phyloP scores from a whole-genome alignment of 2,888 invertebrate genomes.

The Drosophila yooni region DNA sequence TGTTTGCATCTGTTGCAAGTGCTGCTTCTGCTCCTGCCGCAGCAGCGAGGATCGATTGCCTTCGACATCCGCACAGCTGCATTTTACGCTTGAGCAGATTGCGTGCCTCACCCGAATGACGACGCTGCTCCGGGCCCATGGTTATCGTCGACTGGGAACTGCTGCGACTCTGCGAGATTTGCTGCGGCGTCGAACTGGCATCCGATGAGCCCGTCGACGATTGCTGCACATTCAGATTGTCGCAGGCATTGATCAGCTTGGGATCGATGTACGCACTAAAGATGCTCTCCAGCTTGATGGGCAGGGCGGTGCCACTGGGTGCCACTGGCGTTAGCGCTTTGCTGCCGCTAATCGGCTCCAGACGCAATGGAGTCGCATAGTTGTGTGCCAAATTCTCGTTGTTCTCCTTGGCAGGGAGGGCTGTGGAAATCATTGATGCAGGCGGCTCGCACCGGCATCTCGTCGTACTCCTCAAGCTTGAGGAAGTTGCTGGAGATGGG shows the following conservation, averaged over 20 bases:
- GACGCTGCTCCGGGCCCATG: slow-evolving; percentile 55
- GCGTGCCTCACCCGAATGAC: slow-evolving; percentile 78
- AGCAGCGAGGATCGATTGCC: slow-evolving; percentile 75
- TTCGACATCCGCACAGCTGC: slow-evolving; percentile 82
- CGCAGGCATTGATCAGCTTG: slow-evolving; percentile 89
- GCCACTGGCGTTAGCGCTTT: slow-evolving; percentile 13
- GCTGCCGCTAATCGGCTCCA: slow-evolving; percentile 57
- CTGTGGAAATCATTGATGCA: slow-evolving; percentile 84
- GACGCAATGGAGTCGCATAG: slow-evolving; percentile 54
- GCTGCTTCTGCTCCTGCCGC: slow-evolving; percentile 29
- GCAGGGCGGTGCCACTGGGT: slow-evolving; percentile 8
- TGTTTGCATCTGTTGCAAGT: slow-evolving; percentile 17
- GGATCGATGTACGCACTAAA: slow-evolving; percentile 86
- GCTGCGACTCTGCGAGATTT: slow-evolving; percentile 58
- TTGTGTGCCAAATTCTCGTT: slow-evolving; percentile 51
- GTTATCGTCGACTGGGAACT: slow-evolving; percentile 72
- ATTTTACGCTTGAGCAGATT: slow-evolving; percentile 84
- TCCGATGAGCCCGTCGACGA: slow-evolving; percentile 63
- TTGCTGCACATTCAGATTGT: slow-evolving; percentile 87
- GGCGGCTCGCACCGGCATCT: slow-evolving; percentile 85
- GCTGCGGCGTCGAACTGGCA: slow-evolving; percentile 69
- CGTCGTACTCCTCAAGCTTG: slow-evolving; percentile 85
- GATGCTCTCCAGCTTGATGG: slow-evolving; percentile 72
- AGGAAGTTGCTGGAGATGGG: slow-evolving; percentile 85
- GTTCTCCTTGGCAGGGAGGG: slow-evolving; percentile 70